Base-by-base conservation (phyloP, 2,113 vertebrate genomes). In the Elephantulus edwardii region DNA sequence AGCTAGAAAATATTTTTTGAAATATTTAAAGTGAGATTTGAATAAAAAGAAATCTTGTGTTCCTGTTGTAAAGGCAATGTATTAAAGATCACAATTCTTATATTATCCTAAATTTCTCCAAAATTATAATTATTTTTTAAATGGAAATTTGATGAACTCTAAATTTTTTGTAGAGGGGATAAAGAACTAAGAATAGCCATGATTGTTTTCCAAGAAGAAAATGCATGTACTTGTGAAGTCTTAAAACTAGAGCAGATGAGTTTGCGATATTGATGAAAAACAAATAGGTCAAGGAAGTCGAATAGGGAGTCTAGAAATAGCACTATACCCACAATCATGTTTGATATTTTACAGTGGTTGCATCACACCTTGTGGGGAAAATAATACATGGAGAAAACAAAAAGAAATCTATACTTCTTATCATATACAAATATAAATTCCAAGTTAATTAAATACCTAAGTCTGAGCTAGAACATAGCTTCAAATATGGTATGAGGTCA, bases 241-340 rank as follows among this genome's bases (percentile, higher is more conserved):
- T 86, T 30, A 75, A 83, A 74, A 60, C 40, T 66, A 82, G 20
- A 80, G 28, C 20, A 40, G 70, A 85, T 85, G 79, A 85, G 48
- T 72, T 78, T 52, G 35, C 72, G 75, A 72, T 90, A 79, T 90
- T 92, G 91, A 80, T 83, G 17, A 68, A 52, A 76, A n/a, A 58
- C 22, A 50, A 50, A 64, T 40, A 77, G 44, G 66, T 46, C 30
- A 70, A 50, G n/a, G 75, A 85, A 72, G 17, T 70, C 9, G 58
- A 84, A 68, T 28, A 90, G 6, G n/a, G 52, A 84, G 42, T 89
- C 28, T 38, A 83, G 68, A 86, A 79, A 80, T 60, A 83, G 77
- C 22, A 54, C 22, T 40, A 56, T 6, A 77, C 9, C 3, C 58
- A 35, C 28, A 46, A 66, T 56, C 62, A 74, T 66, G 78, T 42